Evolutionary conservation across 2,888 invertebrate species (phyloP), one percentile per base, ranked within the genome.

Genomic region (Catocala nupta): DNA sequence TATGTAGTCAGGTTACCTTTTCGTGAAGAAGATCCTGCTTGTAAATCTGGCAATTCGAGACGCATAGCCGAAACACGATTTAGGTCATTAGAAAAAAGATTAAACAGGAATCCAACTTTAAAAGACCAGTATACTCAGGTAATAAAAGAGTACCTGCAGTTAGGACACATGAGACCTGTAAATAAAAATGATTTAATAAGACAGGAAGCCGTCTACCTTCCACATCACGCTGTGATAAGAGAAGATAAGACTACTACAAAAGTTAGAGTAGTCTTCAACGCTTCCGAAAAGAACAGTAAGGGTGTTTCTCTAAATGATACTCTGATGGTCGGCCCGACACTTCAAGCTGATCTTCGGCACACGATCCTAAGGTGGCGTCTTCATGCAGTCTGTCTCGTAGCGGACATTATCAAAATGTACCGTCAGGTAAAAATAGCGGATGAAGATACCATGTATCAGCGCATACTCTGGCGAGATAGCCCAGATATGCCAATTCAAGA

Each of bases 251-350:
- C n/a, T n/a, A n/a, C n/a, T n/a, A n/a, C n/a, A n/a, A n/a, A n/a
- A n/a, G n/a, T n/a, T n/a, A n/a, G n/a, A 10, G 52, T 59, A 16
- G 66, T 66, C 1, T 66, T 63, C 13, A 43, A 66, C 11, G 62
- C 63, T 6, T 66, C 59, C 2, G 12, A 45, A 9, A 63, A 63
- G 44, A 50, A 49, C 7, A 33, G 11, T 6, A 59, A 66, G 5
- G 13, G 43, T 12, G 12, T 54, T n/a, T n/a, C n/a, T n/a, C n/a
- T n/a, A n/a, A n/a, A n/a, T n/a, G n/a, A n/a, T n/a, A n/a, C n/a
- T n/a, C n/a, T n/a, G n/a, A 9, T 66, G 8, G 54, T 66, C 3
- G 59, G 66, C n/a, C 66, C 66, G 5, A 50, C 52, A 25, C 8
- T 63, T 2, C 66, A 66, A 51, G 12, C 55, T 12, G 63, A 63